Conservation (phyloP, 2,888 invertebrate genomes). For the Mycalesis mineus region DNA sequence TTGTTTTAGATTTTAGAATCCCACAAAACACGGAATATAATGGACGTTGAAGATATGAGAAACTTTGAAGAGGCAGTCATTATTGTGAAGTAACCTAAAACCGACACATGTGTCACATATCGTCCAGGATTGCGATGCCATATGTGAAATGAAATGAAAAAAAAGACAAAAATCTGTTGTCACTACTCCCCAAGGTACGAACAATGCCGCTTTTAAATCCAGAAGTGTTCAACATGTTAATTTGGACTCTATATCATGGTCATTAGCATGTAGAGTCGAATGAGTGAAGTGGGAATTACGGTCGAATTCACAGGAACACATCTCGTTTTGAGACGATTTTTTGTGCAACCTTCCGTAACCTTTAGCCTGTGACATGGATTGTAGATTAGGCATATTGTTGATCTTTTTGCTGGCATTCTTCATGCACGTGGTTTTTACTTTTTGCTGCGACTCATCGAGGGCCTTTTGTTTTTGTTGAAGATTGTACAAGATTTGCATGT, state of each 20-base stretch:
- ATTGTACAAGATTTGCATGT: constrained; percentile 64
- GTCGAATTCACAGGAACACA: constrained; percentile 61
- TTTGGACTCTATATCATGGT: constrained; percentile 43
- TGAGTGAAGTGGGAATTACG: constrained; percentile 42
- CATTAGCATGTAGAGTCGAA: constrained; percentile 43
- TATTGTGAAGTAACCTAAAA: constrained; percentile 73
- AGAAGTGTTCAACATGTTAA: constrained; percentile 34
- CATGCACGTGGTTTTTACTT: constrained; percentile 69
- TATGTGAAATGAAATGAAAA: constrained; percentile 63
- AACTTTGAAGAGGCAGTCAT: constrained; percentile 70
- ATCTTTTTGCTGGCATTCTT: constrained; percentile 69
- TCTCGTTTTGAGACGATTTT: constrained; percentile 65
- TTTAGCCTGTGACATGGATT: constrained; percentile 77
- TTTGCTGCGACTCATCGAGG: constrained; percentile 49
- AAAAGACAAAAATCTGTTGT: constrained; percentile 75
- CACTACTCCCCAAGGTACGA: constrained; percentile 74
- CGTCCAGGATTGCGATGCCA: constrained; percentile 77
- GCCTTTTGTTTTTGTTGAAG: constrained; percentile 61
- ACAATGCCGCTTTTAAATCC: constrained; percentile 63
- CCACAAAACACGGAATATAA: constrained; percentile 54
- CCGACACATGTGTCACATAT: constrained; percentile 77
- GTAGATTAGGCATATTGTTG: constrained; percentile 78
- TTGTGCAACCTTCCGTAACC: constrained; percentile 75
- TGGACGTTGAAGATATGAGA: constrained; percentile 61
- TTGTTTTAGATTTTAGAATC: constrained; percentile 47